Base-by-base conservation (phyloP, 2,797 vertebrate species). In the Saxicola maurus region DNA sequence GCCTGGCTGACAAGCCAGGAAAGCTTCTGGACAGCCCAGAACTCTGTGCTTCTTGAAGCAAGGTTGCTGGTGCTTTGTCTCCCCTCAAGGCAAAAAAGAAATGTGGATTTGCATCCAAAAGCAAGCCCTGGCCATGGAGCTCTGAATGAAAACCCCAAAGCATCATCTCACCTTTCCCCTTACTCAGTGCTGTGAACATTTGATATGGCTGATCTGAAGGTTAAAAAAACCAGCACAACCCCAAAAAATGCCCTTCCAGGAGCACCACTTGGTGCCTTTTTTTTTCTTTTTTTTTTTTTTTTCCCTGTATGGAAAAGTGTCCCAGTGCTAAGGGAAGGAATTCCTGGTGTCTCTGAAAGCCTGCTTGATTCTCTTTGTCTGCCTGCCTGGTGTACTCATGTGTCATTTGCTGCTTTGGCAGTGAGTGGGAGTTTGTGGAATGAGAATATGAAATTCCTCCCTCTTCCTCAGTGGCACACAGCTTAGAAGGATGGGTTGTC, bases 381-480 rank as follows among this genome's bases (percentile, higher is more conserved):
- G 81, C 48, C 72, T 72, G 73, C 56, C 68, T 71, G 40, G 24
- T 69, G 23, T 15, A 25, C 78, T 90, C 1, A 0, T 56, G 60
- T 92, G 64, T 60, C 4, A 1, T 84, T 88, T 86, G 64, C 87
- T 69, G 87, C 65, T 86, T 90, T 84, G 89, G 75, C 93, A 93
- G 79, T 1, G 6, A 53, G 57, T 61, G 81, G 61, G 91, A 60
- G 61, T 75, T 60, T 64, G 53, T 73, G 55, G 73, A 80, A 76
- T 59, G 82, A 74, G 66, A 71, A 77, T 53, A 23, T 38, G 43
- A 53, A 62, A 55, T 57, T 76, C 43, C 57, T 89, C 45, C 62
- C 64, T 83, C 73, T 75, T 59, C 56, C 2, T 8, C 8, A 3
- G 27, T 15, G 46, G 55, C 40, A 55, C 4, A 0, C 17, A 37